These are phyloP conservation scores for Neria commutata DNA, from an alignment of 2,888 invertebrate genomes.

Conservation along the genomic window DNA sequence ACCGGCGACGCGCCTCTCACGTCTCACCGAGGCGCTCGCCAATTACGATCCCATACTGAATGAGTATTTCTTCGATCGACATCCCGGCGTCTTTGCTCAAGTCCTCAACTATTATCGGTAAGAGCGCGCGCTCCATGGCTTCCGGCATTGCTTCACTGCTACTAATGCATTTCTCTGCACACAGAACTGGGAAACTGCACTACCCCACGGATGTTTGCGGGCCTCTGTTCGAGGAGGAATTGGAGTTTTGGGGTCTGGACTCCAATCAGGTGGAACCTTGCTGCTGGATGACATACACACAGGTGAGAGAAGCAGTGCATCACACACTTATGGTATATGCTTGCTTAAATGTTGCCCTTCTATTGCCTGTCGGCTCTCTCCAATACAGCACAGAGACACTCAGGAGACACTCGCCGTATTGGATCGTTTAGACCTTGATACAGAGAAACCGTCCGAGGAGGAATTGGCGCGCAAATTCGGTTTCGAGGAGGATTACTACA, in stretches of 20 bases:
- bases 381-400: conserved; percentile 88
- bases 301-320: conserved; percentile 66
- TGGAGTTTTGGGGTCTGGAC: conserved; percentile 99
- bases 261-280: conserved; percentile 99
- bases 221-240: conserved; percentile 97
- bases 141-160: background rate
- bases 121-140: conserved; percentile 25
- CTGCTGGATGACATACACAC: conserved; percentile 99
- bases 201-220: conserved; percentile 99
- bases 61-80: conserved; percentile 99
- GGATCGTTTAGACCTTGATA: conserved; percentile 96
- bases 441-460: conserved; percentile 96
- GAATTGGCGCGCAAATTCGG: conserved; percentile 98
- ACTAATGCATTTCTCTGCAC: background rate
- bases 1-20: conserved; percentile 91
- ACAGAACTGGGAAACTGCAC: conserved; percentile 94
- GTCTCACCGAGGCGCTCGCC: conserved; percentile 94
- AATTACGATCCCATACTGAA: conserved; percentile 99
- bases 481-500: conserved; percentile 91
- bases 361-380: background rate
- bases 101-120: conserved; percentile 95
- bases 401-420: conserved; percentile 98
- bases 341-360: background rate
- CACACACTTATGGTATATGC: background rate
- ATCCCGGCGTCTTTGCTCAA: conserved; percentile 96